Percentiles rank a stretch among this genome's conserved stretches.
phyloP scores from a whole-genome alignment of 2,888 invertebrate genomes.

The Encarsia formosa region DNA sequence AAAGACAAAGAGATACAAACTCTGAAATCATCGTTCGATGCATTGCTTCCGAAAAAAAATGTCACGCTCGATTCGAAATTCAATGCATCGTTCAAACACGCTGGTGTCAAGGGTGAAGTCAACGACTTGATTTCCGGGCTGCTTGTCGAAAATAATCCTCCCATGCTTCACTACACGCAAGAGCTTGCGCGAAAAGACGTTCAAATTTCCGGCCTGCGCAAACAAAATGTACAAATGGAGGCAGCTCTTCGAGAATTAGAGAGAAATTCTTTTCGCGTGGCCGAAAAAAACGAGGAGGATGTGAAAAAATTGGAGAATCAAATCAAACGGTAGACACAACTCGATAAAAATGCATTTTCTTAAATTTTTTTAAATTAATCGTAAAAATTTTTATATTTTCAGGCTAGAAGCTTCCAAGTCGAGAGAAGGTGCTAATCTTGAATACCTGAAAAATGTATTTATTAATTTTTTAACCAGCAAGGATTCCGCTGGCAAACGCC shows the following conservation, averaged over 20 bases:
- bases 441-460: constrained; percentile 87
- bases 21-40: constrained; percentile 57
- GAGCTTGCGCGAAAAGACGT: constrained; percentile 77
- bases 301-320: constrained; percentile 40
- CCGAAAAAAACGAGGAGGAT: constrained; percentile 44
- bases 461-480: constrained; percentile 72
- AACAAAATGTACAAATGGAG: constrained; percentile 63
- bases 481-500: constrained; percentile 65
- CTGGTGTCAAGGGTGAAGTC: constrained; percentile 26
- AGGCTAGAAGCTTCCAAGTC: constrained; percentile 71
- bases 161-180: constrained; percentile 78
- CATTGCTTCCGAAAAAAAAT: constrained; percentile 52
- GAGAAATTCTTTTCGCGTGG: constrained; percentile 41
- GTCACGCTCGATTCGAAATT: constrained; percentile 22
- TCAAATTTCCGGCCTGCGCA: constrained; percentile 69
- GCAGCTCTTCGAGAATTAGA: constrained; percentile 46
- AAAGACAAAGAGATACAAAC: constrained; percentile 71
- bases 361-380: no score
- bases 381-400: constrained; percentile 28
- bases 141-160: constrained; percentile 62
- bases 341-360: background rate
- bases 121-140: constrained; percentile 45
- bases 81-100: constrained; percentile 29
- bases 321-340: constrained; percentile 43
- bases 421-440: constrained; percentile 80